These are phyloP conservation scores for Ceryle rudis DNA, from an alignment of 2,797 vertebrate species.

Conservation along the genomic window DNA sequence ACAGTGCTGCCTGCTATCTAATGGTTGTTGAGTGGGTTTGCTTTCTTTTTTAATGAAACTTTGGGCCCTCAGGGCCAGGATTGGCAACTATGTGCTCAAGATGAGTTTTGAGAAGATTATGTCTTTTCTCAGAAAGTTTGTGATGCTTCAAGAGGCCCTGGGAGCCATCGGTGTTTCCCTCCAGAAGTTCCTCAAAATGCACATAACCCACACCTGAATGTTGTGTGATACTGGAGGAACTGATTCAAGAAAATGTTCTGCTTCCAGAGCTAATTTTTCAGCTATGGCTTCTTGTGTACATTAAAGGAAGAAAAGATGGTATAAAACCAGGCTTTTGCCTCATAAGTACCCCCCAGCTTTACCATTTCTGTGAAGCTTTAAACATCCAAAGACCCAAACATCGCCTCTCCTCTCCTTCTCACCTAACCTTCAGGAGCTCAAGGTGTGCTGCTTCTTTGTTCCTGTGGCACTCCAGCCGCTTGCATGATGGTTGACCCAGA, in stretches of 20 bases:
- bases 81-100: neutral
- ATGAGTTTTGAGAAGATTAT: neutral
- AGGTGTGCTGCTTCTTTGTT: neutral
- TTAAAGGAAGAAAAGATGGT: neutral
- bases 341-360: neutral
- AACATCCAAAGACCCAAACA: neutral
- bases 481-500: neutral
- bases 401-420: neutral
- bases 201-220: neutral
- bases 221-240: neutral
- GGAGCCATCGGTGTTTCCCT: neutral
- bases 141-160: neutral
- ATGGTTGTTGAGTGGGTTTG: neutral
- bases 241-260: neutral
- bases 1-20: neutral
- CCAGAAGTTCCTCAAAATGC: neutral
- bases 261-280: neutral
- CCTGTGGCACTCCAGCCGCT: neutral
- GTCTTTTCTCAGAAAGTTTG: neutral
- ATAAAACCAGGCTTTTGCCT: neutral
- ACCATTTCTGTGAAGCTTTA: neutral
- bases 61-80: neutral
- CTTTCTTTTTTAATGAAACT: conserved; percentile 18
- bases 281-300: neutral
- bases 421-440: neutral